Base-by-base conservation (phyloP, 1,140 invertebrate species). In the Dreissena rostriformis region DNA sequence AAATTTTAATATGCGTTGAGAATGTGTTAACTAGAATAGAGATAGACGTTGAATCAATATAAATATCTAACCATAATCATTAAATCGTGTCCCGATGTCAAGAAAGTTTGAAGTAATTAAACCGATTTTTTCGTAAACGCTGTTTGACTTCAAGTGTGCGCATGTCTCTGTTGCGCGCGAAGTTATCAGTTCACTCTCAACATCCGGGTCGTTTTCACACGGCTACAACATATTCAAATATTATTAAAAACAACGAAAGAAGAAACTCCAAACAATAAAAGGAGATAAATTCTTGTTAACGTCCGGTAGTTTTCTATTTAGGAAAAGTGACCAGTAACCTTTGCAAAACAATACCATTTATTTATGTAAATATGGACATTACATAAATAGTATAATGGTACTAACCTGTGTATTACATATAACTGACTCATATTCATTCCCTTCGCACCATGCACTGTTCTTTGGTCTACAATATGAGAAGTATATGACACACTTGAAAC, bases 131-230 rank as follows among this genome's bases (percentile, higher is more conserved):
- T 63, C 79, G 73, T 51, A 81, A 4, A 81, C 22, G 29, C 51
- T 57, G 26, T 75, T 70, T 19, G 51, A 24, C 61, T 61, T 75
- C 81, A 63, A 68, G 12, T 6, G 26, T 10, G 49, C 52, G 51
- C 81, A 83, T 19, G 65, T 68, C 52, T 83, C 81, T n/a, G 63
- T 17, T 51, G 81, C 81, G 11, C 81, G 24, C 61, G 68, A 26
- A 24, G 6, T 68, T 7, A 28, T 75, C 1, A 83, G n/a, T 24
- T 75, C 65, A 24, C 49, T 10, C 15, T 66, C 39, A 14, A 17
- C 61, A 12, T 17, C 22, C n/a, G 11, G 28, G 49, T 83, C 81
- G 14, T 51, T 53, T 17, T 17, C 29, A 70, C 81, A 83, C 6
- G 26, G 39, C 81, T 83, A 19, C n/a, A 39, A 39, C 8, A 39